Evolutionary conservation across 1,140 invertebrate genomes (phyloP), one percentile per base, ranked within the genome.

Genomic region (Lysiphlebus fabarum): DNA sequence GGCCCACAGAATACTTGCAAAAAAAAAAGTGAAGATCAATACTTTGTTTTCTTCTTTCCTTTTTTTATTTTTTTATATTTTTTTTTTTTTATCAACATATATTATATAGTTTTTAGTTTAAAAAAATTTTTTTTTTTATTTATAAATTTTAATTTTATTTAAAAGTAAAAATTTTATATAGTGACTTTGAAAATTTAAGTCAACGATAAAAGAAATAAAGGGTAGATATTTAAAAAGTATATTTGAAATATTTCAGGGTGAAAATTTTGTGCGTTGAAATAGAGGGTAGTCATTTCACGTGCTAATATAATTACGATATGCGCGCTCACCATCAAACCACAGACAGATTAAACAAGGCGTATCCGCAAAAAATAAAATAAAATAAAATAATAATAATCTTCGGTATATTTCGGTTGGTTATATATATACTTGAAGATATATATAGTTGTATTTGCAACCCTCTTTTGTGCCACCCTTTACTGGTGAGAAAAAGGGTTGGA

Each of bases 21-120:
- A 71, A 73, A 74, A 55, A 60, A 71, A 73, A 74, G 68, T 75
- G 73, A 69, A 4, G 76, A 79, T 77, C 75, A 79, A 79, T 79
- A 79, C 74, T 77, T 71, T 71, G 73, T 72, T 69, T 67, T 70
- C 70, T 69, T 73, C 71, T n/a, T n/a, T n/a, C 62, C 43, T 11
- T 54, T 38, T 53, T 58, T 53, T 62, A n/a, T n/a, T n/a, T n/a
- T n/a, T n/a, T n/a, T n/a, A n/a, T 49, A 66, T 68, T 64, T 61
- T 69, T 72, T 64, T 57, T 43, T 65, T 64, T 56, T 67, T 62
- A 61, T n/a, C n/a, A n/a, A n/a, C n/a, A n/a, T n/a, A n/a, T n/a
- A n/a, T n/a, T n/a, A 48, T 42, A 53, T 65, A 58, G 54, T 56
- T 56, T 53, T 56, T 50, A 56, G 0, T 26, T 26, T 26, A 2